These are phyloP conservation scores for Motacilla alba DNA, from an alignment of 2,113 vertebrate species.

Conservation along the genomic window DNA sequence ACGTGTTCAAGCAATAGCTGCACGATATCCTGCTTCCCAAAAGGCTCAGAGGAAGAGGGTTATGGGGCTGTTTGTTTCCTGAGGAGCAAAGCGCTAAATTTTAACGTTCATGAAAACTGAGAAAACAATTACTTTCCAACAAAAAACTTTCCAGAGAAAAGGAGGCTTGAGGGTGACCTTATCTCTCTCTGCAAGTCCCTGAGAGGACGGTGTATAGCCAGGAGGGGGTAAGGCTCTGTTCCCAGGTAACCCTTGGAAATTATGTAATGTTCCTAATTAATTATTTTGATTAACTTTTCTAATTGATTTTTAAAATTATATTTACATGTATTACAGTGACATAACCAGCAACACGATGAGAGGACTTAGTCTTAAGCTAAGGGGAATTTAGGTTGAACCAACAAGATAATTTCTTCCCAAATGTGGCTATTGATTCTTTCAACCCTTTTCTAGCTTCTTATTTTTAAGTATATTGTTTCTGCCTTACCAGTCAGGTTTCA, in stretches of 20 bases:
- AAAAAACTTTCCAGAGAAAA: neutral
- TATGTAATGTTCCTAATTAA: fast-evolving
- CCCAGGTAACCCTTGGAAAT: neutral
- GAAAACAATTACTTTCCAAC: neutral
- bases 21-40: neutral
- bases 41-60: neutral
- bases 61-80: neutral
- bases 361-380: no score
- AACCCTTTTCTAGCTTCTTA: neutral
- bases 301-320: neutral
- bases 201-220: neutral
- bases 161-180: neutral
- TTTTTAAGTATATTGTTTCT: neutral
- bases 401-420: neutral
- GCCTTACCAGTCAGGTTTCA: neutral
- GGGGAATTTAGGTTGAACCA: neutral
- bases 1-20: neutral
- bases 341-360: fast-evolving
- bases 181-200: neutral
- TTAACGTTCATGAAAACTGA: fast-evolving
- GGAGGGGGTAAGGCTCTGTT: neutral
- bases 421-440: neutral
- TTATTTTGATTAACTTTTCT: neutral
- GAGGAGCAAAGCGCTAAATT: neutral
- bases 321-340: neutral